Base-by-base conservation (phyloP, 2,797 vertebrate genomes). In the Rhinatrema bivittatum region DNA sequence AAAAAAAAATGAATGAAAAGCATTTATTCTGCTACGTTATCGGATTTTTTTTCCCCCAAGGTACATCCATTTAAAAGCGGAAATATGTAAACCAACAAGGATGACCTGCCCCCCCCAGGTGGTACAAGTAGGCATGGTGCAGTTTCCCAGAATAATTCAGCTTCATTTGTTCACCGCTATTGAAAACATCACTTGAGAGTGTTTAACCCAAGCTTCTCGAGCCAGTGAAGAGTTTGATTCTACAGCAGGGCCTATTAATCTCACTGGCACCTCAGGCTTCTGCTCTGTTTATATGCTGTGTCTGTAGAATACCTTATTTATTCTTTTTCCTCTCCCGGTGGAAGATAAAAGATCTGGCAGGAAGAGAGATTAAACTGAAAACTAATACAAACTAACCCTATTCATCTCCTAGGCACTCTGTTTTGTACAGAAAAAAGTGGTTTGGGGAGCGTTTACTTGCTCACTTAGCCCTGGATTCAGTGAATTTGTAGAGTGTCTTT, bases 311-410 rank as follows among this genome's bases (percentile, higher is more conserved):
- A 55, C 60, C 70, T 70, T 69, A 63, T 69, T 74, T 68, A 60
- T 74, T 68, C 58, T 51, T 62, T 61, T 49, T 42, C 36, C 40
- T 62, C 56, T 66, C 50, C 47, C 51, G 33, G 53, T 65, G 30
- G 50, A 70, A 78, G 66, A 68, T 65, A 75, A 74, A 72, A 74
- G 62, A 63, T 72, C 60, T 64, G 65, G 72, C 68, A 77, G 65
- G 54, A 71, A 62, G 61, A 70, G 60, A 70, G 70, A 76, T 74
- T 72, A 74, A 77, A 70, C 55, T 59, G 62, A 68, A 71, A 79
- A 66, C 61, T 68, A 66, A 76, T 60, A 68, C 60, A 68, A 77
- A 68, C 32, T 54, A 74, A 65, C 48, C 56, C 20, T 43, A 68
- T 70, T 66, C 52, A 62, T 79, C 68, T 79, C 71, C 49, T 19